Evolutionary conservation across 2,113 vertebrate species (phyloP).

Genomic region (Brachyhypopomus gauderio): DNA sequence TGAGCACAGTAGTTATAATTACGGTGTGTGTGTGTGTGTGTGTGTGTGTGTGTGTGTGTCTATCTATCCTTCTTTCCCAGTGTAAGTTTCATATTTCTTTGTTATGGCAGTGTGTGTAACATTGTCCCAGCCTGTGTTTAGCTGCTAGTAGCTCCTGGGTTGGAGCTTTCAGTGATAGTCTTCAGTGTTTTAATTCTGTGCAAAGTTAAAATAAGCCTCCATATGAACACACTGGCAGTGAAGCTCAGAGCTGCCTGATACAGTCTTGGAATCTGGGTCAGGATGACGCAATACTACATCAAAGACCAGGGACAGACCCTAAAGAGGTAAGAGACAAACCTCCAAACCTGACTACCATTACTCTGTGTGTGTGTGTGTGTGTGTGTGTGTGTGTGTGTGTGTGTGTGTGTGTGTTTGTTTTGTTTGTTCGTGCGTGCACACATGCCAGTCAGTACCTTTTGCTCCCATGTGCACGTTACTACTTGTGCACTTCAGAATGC

Average conservation of each 20-base stretch:
- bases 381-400: background rate
- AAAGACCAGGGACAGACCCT: conserved; percentile 37
- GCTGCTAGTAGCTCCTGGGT: too few species aligned
- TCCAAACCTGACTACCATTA: conserved; percentile 8
- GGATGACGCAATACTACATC: conserved; percentile 41
- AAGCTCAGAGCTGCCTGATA: conserved; percentile 14
- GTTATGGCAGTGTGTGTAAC: too few species aligned
- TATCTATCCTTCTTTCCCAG: background rate
- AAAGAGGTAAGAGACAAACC: conserved; percentile 11
- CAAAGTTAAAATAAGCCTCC: too few species aligned
- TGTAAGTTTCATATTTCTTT: too few species aligned
- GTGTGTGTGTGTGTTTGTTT: background rate
- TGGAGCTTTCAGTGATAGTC: too few species aligned
- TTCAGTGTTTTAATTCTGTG: too few species aligned
- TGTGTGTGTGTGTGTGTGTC: background rate
- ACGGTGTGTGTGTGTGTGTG: background rate
- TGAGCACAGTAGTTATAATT: conserved; percentile 11
- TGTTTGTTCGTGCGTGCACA: background rate
- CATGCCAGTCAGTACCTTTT: too few species aligned
- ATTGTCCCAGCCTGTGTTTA: too few species aligned
- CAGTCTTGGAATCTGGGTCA: conserved; percentile 40
- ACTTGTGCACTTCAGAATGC: too few species aligned
- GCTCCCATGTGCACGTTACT: too few species aligned
- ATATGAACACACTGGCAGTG: background rate
- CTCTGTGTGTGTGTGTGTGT: conserved; percentile 4